These are phyloP conservation scores for Zeuzera pyrina DNA, from an alignment of 2,888 invertebrate genomes.

Conservation along the genomic window DNA sequence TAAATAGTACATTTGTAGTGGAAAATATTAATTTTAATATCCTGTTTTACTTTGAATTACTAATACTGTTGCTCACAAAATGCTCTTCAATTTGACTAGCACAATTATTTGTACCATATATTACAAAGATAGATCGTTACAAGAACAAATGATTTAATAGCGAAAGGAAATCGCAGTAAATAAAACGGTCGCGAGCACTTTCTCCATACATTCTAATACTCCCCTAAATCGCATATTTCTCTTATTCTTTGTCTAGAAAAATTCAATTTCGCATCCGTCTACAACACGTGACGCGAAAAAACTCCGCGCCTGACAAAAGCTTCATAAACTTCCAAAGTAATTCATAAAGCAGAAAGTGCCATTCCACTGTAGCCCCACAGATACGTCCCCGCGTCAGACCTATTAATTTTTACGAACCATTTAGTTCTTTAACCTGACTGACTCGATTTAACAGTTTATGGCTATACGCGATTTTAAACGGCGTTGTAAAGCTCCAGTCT, in stretches of 20 bases:
- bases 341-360: conserved; percentile 57
- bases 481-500: conserved; percentile 55
- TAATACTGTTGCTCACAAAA: too few relatives aligned
- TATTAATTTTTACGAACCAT: conserved; percentile 70
- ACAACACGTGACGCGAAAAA: conserved; percentile 58
- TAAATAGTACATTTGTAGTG: too few relatives aligned
- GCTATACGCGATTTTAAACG: conserved; percentile 46
- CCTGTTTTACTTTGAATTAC: too few relatives aligned
- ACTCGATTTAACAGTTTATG: conserved; percentile 66
- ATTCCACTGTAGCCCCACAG: conserved; percentile 32
- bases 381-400: conserved; percentile 41
- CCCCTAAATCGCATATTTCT: conserved; percentile 25
- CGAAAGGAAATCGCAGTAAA: conserved; percentile 8
- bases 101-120: too few relatives aligned
- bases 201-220: background rate
- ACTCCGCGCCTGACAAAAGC: conserved; percentile 50
- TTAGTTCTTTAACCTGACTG: conserved; percentile 66
- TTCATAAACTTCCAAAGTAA: conserved; percentile 62
- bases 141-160: too few relatives aligned
- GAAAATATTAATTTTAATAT: too few relatives aligned
- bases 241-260: conserved; percentile 47
- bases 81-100: too few relatives aligned
- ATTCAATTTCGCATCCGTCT: conserved; percentile 67
- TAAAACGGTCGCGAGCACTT: conserved; percentile 9
- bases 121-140: too few relatives aligned